A percentile compares a stretch with the other conserved stretches of the same genome.
phyloP scores from a whole-genome alignment of 2,797 vertebrate genomes.

The Acanthis flammea region DNA sequence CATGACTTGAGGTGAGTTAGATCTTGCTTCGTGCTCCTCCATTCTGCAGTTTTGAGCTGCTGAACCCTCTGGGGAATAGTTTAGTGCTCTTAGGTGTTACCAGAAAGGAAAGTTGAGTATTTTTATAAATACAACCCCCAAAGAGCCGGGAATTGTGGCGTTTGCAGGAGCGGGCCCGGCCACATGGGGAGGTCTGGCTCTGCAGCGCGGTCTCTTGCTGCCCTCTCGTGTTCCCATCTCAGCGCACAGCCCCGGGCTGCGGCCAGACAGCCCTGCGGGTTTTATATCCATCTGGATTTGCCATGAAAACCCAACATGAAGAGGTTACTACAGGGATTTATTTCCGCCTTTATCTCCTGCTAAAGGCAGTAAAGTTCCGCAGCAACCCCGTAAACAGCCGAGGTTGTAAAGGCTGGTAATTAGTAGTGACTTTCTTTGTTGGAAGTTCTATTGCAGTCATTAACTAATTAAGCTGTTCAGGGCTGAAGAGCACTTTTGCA shows the following conservation, averaged over 20 bases:
- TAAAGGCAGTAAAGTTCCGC: not conserved
- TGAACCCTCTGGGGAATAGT: not conserved
- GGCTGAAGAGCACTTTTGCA: not conserved
- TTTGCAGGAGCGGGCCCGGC: fast-evolving
- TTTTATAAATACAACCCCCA: fast-evolving
- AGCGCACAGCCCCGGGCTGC: fast-evolving
- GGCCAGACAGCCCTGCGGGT: not conserved
- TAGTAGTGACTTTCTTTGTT: slow-evolving; percentile 9
- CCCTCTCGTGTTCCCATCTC: slow-evolving; percentile 10
- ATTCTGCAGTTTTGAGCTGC: not conserved
- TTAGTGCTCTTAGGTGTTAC: not conserved
- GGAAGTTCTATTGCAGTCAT: not conserved
- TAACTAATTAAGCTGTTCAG: slow-evolving; percentile 38
- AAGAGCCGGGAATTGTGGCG: fast-evolving
- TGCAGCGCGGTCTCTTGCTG: not conserved
- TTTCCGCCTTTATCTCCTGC: not conserved
- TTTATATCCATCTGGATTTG: not conserved
- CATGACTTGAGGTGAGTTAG: not conserved
- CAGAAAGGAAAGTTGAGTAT: too few relatives aligned
- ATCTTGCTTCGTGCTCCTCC: not conserved
- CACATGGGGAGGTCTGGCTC: fast-evolving
- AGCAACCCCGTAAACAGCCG: not conserved
- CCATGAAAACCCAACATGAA: fast-evolving
- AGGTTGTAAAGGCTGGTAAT: slow-evolving; percentile 9
- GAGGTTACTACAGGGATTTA: fast-evolving